Percentiles rank a stretch among this genome's conserved stretches.
Evolutionary conservation across 2,113 vertebrate genomes (phyloP).

Genomic region (Podocnemis expansa): DNA sequence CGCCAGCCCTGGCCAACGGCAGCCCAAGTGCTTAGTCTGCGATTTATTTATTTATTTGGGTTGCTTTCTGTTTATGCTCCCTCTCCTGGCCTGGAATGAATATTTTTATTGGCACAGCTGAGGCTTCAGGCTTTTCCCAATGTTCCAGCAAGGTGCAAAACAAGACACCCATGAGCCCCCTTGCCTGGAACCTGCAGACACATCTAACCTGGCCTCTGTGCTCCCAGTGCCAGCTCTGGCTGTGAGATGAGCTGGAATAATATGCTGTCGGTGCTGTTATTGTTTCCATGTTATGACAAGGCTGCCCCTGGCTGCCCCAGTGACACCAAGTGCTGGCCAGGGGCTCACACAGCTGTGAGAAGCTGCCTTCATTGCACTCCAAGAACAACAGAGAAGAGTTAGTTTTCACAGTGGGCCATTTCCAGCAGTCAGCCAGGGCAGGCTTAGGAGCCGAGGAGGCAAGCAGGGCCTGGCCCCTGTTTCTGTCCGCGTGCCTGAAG

Average conservation of each 20-base stretch:
- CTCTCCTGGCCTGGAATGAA: constrained; percentile 30
- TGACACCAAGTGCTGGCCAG: constrained; percentile 3
- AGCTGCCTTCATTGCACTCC: neutral
- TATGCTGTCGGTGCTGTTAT: constrained; percentile 27
- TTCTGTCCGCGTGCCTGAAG: neutral
- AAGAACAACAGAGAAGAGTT: constrained; percentile 71
- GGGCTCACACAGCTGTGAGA: neutral
- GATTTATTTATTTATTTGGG: neutral
- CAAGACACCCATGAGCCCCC: constrained; percentile 19
- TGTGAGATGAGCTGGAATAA: neutral
- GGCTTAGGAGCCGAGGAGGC: neutral
- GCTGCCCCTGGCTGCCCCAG: neutral
- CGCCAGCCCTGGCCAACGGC: neutral
- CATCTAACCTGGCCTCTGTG: neutral
- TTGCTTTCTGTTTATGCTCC: constrained; percentile 14
- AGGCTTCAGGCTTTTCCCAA: constrained; percentile 21
- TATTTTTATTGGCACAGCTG: constrained; percentile 76
- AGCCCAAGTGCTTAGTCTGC: accelerated
- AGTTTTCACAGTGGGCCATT: neutral
- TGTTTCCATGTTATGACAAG: constrained; percentile 82
- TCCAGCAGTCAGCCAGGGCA: neutral
- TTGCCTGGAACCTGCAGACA: neutral
- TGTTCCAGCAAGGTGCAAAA: constrained; percentile 73
- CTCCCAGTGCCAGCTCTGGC: neutral
- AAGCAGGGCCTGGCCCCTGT: neutral